Conservation (phyloP, 2,113 vertebrate species). For the Crocuta crocuta region DNA sequence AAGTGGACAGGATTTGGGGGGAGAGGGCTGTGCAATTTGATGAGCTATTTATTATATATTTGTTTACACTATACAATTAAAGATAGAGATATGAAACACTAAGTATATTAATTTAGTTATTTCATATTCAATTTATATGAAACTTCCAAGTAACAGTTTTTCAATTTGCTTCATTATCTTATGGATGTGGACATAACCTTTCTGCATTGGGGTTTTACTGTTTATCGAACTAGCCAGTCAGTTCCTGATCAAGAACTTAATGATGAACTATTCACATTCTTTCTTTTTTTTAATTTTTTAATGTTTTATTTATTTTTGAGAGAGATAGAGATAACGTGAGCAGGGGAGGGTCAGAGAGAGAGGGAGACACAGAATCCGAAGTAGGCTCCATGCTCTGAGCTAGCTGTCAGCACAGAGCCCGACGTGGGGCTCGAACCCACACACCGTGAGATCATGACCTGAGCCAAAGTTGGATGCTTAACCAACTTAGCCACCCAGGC, state of each 20-base stretch:
- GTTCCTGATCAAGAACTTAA: background rate
- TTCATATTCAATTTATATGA: background rate
- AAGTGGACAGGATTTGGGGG: background rate
- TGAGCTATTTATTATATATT: background rate
- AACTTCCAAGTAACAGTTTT: background rate
- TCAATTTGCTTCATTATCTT: background rate
- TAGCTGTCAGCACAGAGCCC: too few relatives aligned
- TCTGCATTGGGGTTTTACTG: background rate
- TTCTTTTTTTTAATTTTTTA: too few relatives aligned
- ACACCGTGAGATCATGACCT: too few relatives aligned
- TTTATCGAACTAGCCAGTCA: background rate
- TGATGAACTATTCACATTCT: background rate
- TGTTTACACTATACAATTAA: background rate
- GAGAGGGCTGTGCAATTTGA: background rate
- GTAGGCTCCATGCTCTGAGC: too few relatives aligned
- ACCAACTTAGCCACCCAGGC: too few relatives aligned
- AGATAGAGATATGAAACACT: slow-evolving; percentile 28
- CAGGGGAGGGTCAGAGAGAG: too few relatives aligned
- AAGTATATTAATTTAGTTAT: background rate
- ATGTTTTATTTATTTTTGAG: too few relatives aligned
- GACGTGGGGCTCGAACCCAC: too few relatives aligned
- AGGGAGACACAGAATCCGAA: too few relatives aligned
- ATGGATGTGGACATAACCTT: background rate
- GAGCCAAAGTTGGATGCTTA: too few relatives aligned
- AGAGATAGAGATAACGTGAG: too few relatives aligned